A percentile compares a stretch with the other conserved stretches of the same genome.
Conservation (phyloP, 2,888 invertebrate genomes). For the Odontomyia ornata region DNA sequence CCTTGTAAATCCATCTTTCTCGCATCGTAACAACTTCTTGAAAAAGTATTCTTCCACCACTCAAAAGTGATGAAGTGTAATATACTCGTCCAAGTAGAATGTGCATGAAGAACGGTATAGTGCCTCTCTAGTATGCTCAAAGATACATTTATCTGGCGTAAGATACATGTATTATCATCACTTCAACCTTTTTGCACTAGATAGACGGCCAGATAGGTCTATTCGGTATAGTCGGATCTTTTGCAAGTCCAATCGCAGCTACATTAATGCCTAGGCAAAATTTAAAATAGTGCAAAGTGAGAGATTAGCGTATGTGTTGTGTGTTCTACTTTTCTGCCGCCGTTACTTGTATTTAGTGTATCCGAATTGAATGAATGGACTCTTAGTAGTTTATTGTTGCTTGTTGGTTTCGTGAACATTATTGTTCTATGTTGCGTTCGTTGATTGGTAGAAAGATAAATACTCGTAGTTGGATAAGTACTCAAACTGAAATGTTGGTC, state of each 20-base stretch:
- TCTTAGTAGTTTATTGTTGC: background rate
- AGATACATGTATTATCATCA: background rate
- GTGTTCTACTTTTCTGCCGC: background rate
- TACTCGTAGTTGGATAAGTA: too few species aligned
- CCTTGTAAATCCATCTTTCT: too few species aligned
- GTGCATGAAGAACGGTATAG: background rate
- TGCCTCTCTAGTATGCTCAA: background rate
- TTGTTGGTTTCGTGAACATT: too few species aligned
- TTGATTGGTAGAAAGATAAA: too few species aligned
- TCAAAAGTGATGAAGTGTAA: background rate
- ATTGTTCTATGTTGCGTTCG: too few species aligned
- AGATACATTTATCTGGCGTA: constrained; percentile 3
- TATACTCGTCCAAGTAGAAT: too few species aligned
- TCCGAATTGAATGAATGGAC: background rate
- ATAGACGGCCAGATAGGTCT: background rate
- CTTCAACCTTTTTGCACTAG: constrained; percentile 13
- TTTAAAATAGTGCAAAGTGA: constrained; percentile 2
- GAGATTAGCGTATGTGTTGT: constrained; percentile 12
- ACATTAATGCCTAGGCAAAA: background rate
- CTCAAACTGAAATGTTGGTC: too few species aligned
- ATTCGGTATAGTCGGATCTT: too few species aligned
- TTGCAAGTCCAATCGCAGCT: background rate
- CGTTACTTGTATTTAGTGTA: background rate
- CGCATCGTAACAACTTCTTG: constrained; percentile 29
- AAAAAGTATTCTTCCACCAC: constrained; percentile 2